These are phyloP conservation scores for Philaethria dido DNA, from an alignment of 2,888 invertebrate genomes.

Conservation along the genomic window DNA sequence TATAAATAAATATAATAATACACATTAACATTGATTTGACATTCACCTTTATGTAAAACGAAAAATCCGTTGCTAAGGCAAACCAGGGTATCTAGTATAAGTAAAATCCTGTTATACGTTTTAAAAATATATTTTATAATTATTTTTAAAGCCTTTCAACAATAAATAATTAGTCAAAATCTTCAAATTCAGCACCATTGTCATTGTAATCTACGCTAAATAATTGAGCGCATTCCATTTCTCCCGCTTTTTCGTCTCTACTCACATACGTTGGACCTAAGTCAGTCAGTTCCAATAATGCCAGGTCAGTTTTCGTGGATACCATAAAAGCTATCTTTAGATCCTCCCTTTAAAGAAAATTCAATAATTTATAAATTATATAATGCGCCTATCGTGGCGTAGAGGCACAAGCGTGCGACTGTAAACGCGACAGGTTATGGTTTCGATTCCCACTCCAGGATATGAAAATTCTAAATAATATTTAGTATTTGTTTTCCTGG, in stretches of 20 bases:
- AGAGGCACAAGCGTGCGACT: no score
- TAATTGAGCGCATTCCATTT: slow-evolving; percentile 66
- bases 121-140: background rate
- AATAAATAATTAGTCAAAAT: slow-evolving; percentile 51
- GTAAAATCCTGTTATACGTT: background rate
- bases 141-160: background rate
- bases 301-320: slow-evolving; percentile 60
- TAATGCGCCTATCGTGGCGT: no score
- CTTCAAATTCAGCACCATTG: slow-evolving; percentile 61
- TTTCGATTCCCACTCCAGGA: no score
- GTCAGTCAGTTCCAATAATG: slow-evolving; percentile 66
- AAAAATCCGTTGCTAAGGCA: no score
- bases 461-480: no score
- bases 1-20: no score
- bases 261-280: slow-evolving; percentile 67
- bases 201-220: slow-evolving; percentile 68
- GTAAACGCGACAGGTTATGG: no score
- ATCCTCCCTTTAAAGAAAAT: slow-evolving; percentile 52
- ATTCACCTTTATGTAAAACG: no score
- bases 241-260: slow-evolving; percentile 58
- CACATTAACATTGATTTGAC: no score
- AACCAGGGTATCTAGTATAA: no score
- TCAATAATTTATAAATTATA: background rate
- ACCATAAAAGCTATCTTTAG: slow-evolving; percentile 68
- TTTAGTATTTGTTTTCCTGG: no score